A percentile compares a stretch with the other conserved stretches of the same genome.
Evolutionary conservation across 2,888 invertebrate genomes (phyloP).

Genomic region (Holacanthella duospinosa): DNA sequence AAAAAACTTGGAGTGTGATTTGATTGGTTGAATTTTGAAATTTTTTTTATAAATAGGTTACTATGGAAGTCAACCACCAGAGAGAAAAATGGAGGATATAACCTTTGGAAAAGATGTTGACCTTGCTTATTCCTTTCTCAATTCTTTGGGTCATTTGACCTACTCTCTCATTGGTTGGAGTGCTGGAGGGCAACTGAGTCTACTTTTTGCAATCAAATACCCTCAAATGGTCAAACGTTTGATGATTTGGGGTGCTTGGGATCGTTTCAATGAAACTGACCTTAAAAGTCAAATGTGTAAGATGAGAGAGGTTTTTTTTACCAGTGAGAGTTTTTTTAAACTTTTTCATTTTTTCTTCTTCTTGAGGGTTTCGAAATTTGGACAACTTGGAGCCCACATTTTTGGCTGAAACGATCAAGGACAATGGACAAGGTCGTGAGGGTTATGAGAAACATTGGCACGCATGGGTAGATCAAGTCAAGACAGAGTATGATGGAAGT

Average conservation of each 20-base stretch:
- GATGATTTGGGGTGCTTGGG: neutral
- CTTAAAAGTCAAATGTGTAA: neutral
- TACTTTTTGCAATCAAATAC: neutral
- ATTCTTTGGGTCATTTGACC: neutral
- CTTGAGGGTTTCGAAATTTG: constrained; percentile 2
- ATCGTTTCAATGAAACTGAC: neutral
- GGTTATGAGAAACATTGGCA: neutral
- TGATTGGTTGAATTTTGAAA: neutral
- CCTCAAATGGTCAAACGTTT: neutral
- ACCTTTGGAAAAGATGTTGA: neutral
- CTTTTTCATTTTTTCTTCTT: neutral
- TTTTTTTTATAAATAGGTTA: neutral
- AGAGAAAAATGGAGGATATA: neutral
- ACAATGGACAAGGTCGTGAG: neutral
- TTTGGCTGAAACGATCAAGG: neutral
- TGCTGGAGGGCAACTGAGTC: neutral
- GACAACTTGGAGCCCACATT: neutral
- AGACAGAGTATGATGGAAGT: neutral
- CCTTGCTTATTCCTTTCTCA: neutral
- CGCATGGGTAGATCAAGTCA: neutral
- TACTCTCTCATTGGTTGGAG: neutral
- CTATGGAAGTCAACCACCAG: neutral
- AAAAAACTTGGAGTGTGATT: neutral
- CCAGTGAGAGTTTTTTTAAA: neutral
- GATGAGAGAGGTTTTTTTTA: neutral